Base-by-base conservation (phyloP, 2,797 vertebrate species). In the Oceanodroma leucorhoa region DNA sequence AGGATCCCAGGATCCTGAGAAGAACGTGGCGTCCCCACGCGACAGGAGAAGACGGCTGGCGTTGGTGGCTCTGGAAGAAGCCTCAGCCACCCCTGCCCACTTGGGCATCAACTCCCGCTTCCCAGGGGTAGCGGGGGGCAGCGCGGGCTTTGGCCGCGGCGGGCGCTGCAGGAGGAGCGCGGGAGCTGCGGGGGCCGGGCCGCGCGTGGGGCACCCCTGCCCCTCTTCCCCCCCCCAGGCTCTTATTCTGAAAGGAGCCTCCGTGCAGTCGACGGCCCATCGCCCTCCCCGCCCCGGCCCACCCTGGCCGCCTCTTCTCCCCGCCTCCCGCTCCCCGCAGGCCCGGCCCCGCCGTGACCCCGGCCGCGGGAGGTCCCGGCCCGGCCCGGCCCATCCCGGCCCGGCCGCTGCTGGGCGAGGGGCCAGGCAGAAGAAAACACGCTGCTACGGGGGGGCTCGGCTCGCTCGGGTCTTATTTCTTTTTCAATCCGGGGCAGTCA, bases 241-340 rank as follows among this genome's bases (percentile, higher is more conserved):
- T 96, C 80, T 96, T 97, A 96, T 95, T 95, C n/a, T 96, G 97
- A 96, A 95, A 93, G 60, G 84, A 90, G 61, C 70, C 55, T 50
- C 81, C 2, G 29, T 13, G 67, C 41, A 10, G 43, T 53, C 50
- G 45, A 4, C 46, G 18, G 58, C 82, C 69, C 73, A 6, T 32
- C 4, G 60, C 51, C 38, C 57, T 53, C 85, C 85, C 85, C 26
- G 15, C 19, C 41, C 43, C 30, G 24, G 24, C 72, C 70, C 82
- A 54, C 53, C 50, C 36, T 5, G 20, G 17, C n/a, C 27, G 3
- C 40, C 58, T 40, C 32, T 36, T 18, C 46, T 43, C 45, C 48
- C 87, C 57, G 45, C 80, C 65, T 60, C 81, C 72, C 51, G 29
- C 46, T 20, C 22, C 51, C 61, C 46, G 17, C 64, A 17, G 19